Conservation (phyloP, 2,113 vertebrate species). For the Chrysochloris asiatica region DNA sequence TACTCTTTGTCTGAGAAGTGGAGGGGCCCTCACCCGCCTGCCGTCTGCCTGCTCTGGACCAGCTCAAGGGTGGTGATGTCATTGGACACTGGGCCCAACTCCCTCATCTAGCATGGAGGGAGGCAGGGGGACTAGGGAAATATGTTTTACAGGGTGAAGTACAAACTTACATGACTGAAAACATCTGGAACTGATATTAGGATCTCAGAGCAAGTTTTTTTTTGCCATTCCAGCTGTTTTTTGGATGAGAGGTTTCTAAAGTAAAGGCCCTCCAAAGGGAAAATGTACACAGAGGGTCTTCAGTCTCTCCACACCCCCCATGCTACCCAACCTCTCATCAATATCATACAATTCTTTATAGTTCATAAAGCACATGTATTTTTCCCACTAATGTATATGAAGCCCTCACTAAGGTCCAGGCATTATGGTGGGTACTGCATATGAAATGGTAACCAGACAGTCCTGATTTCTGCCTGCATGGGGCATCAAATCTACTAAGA, state of each 20-base stretch:
- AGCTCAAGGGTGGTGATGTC: slow-evolving; percentile 77
- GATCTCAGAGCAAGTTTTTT: slow-evolving; percentile 84
- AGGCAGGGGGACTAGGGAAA: slow-evolving; percentile 67
- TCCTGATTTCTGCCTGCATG: background rate
- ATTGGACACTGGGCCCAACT: slow-evolving; percentile 73
- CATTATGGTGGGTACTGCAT: background rate
- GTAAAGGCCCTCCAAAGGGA: slow-evolving; percentile 76
- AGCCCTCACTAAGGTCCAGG: background rate
- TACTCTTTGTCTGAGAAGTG: slow-evolving; percentile 76
- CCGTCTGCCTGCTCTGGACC: slow-evolving; percentile 31
- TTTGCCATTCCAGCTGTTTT: slow-evolving; percentile 81
- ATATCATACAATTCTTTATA: background rate
- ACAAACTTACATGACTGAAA: slow-evolving; percentile 83
- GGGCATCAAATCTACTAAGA: background rate
- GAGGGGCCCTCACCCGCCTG: background rate
- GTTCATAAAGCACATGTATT: background rate
- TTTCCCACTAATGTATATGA: background rate
- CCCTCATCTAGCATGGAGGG: slow-evolving; percentile 67
- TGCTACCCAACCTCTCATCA: slow-evolving; percentile 37
- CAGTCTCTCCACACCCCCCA: background rate
- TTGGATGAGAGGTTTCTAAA: slow-evolving; percentile 80
- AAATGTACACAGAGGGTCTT: slow-evolving; percentile 41
- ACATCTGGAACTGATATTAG: slow-evolving; percentile 89
- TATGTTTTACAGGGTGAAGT: slow-evolving; percentile 86
- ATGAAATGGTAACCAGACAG: background rate